These are phyloP conservation scores for Premnoplex brunnescens DNA, from an alignment of 2,797 vertebrate species.

Conservation along the genomic window DNA sequence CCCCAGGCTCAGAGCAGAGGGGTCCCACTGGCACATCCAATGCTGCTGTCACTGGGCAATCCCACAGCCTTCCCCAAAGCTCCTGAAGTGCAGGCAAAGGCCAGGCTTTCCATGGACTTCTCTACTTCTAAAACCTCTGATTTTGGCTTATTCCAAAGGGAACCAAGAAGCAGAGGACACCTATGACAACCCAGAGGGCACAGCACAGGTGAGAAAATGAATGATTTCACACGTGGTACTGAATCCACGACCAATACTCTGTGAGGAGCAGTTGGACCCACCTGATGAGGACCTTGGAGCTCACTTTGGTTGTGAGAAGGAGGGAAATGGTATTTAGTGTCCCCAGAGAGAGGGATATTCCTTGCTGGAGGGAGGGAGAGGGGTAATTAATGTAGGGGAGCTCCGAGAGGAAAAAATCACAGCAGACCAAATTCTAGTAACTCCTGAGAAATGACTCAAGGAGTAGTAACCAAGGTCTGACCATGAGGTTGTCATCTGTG, in stretches of 20 bases:
- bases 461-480: neutral
- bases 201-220: neutral
- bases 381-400: neutral
- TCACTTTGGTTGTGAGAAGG: neutral
- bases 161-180: neutral
- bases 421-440: neutral
- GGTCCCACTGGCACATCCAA: neutral
- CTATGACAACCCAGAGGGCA: neutral
- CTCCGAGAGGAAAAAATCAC: neutral
- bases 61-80: neutral
- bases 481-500: neutral
- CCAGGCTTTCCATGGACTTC: neutral
- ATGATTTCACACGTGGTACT: neutral
- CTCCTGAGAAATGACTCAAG: neutral
- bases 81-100: neutral
- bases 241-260: neutral
- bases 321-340: neutral
- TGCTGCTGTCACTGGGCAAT: neutral
- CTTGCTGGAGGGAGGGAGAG: neutral
- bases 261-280: neutral
- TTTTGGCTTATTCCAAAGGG: slow-evolving; percentile 23
- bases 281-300: neutral
- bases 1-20: neutral
- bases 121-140: neutral
- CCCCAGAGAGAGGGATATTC: neutral